These are phyloP conservation scores for Lampris megalopsis DNA, from an alignment of 2,113 vertebrate genomes.

Conservation along the genomic window DNA sequence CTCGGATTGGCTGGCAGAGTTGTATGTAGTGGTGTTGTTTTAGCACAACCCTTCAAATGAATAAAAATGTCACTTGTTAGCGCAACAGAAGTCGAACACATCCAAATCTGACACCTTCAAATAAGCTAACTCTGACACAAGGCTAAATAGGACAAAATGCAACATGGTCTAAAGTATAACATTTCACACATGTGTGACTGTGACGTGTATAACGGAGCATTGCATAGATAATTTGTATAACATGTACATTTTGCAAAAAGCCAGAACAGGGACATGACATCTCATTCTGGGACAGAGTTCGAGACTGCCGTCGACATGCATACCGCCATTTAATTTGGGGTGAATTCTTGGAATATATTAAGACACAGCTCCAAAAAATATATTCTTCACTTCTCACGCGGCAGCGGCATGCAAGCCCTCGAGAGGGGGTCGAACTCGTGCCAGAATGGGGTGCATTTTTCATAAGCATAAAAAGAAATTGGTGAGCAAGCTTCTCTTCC, in stretches of 20 bases:
- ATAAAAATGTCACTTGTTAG: constrained; percentile 84
- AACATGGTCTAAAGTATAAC: constrained; percentile 39
- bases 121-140: constrained; percentile 32
- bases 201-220: constrained; percentile 1
- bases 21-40: constrained; percentile 89
- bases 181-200: constrained; percentile 28
- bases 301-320: constrained; percentile 69
- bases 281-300: constrained; percentile 64
- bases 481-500: constrained; percentile 80
- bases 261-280: constrained; percentile 63
- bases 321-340: constrained; percentile 45
- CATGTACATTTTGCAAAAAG: constrained; percentile 19
- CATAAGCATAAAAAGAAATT: constrained; percentile 63
- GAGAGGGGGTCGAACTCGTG: constrained; percentile 64
- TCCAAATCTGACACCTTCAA: constrained; percentile 52
- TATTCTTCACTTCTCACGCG: constrained; percentile 64
- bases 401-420: constrained; percentile 66
- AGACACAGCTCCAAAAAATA: constrained; percentile 69
- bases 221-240: neutral
- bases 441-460: constrained; percentile 65
- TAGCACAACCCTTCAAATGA: constrained; percentile 86
- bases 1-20: constrained; percentile 87
- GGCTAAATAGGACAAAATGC: constrained; percentile 37
- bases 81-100: constrained; percentile 68
- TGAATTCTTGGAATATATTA: constrained; percentile 76